A percentile compares a stretch with the other conserved stretches of the same genome.
These are phyloP conservation scores for Lytechinus pictus DNA, from an alignment of 35 echinoderm and acorn worm genomes.

Conservation along the genomic window DNA sequence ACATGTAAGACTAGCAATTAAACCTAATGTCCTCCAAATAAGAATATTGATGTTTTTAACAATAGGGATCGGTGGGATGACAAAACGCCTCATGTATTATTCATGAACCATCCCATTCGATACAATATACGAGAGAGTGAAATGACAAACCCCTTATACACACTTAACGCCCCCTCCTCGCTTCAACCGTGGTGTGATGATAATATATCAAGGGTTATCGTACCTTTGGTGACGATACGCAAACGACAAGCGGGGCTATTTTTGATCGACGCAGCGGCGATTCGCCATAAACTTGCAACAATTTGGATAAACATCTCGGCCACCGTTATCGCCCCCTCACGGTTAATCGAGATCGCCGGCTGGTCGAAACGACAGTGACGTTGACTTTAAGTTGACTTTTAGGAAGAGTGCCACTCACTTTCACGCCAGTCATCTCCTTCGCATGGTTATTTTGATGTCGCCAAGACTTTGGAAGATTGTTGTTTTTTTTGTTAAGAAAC, in stretches of 20 bases:
- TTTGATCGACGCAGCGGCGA: neutral
- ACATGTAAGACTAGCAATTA: neutral
- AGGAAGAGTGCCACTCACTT: neutral
- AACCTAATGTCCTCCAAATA: neutral
- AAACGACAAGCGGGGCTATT: neutral
- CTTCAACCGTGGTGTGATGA: neutral
- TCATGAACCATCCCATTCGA: constrained; percentile 11
- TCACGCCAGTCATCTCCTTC: neutral
- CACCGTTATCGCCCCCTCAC: neutral
- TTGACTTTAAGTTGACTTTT: neutral
- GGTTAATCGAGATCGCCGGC: constrained; percentile 1
- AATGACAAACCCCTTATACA: neutral
- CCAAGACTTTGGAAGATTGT: neutral
- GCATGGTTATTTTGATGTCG: neutral
- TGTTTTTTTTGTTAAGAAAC: neutral
- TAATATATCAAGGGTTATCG: neutral
- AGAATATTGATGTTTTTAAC: constrained; percentile 4
- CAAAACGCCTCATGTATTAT: constrained; percentile 39
- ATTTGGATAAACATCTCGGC: neutral
- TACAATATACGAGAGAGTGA: neutral
- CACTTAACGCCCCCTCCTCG: neutral
- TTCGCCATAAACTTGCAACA: neutral
- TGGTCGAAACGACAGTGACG: neutral
- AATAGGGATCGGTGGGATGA: constrained; percentile 22
- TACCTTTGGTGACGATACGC: neutral